A percentile compares a stretch with the other conserved stretches of the same genome.
Conservation (phyloP, 2,113 vertebrate species). For the Ammospiza nelsoni region DNA sequence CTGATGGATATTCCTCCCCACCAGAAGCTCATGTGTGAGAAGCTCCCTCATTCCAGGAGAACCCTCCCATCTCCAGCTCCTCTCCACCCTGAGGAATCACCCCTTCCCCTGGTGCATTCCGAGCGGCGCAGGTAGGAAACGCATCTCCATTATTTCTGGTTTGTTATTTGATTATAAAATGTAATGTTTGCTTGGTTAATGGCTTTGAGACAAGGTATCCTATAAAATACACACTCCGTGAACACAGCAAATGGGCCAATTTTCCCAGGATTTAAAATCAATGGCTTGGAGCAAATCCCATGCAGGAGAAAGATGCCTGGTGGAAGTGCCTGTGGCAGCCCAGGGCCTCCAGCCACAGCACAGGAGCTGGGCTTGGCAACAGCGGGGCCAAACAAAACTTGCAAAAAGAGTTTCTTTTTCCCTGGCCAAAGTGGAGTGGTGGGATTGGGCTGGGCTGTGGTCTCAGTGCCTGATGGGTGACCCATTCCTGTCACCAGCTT, state of each 20-base stretch:
- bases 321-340: not conserved
- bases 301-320: not conserved
- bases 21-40: not conserved
- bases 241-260: not conserved
- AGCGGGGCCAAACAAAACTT: not conserved
- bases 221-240: not conserved
- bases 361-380: not conserved
- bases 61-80: not conserved
- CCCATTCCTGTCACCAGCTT: rapidly evolving
- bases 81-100: not conserved
- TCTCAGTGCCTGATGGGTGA: not conserved
- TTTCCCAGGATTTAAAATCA: conserved; percentile 26
- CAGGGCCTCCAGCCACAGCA: not conserved
- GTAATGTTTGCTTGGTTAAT: not conserved
- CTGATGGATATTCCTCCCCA: not conserved
- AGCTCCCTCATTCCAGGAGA: not conserved
- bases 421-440: not conserved
- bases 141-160: not conserved
- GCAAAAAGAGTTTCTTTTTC: not conserved
- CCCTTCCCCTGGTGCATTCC: rapidly evolving
- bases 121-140: not conserved
- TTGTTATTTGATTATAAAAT: not conserved
- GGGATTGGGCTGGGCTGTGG: not conserved
- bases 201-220: not conserved
- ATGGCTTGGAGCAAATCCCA: not conserved